A percentile compares a stretch with the other conserved stretches of the same genome.
Conservation (phyloP, 2,797 vertebrate species). For the Artibeus jamaicensis region DNA sequence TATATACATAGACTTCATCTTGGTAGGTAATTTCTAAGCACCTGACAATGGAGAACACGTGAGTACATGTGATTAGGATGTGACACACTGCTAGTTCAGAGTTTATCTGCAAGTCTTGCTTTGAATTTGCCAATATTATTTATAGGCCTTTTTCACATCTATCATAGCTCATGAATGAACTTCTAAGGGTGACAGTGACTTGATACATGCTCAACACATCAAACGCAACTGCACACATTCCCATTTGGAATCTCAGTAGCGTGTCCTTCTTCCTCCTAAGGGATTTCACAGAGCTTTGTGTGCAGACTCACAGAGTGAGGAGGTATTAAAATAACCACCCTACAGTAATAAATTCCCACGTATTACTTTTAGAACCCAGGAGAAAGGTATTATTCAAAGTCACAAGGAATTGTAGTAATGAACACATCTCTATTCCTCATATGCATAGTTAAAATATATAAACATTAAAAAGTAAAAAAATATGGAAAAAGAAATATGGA, state of each 20-base stretch:
- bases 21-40: neutral
- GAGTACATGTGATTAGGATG: neutral
- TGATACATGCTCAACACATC: constrained; percentile 39
- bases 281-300: neutral
- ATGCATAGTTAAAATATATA: neutral
- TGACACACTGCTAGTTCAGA: neutral
- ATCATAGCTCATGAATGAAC: neutral
- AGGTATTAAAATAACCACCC: neutral
- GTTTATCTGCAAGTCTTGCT: neutral
- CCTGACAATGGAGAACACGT: neutral
- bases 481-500: neutral
- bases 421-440: neutral
- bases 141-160: neutral
- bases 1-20: neutral
- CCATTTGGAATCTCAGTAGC: neutral
- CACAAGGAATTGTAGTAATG: neutral
- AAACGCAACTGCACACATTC: neutral
- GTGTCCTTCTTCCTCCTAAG: neutral
- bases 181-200: constrained; percentile 3
- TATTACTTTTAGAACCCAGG: neutral
- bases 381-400: neutral
- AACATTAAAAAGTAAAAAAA: neutral
- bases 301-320: neutral
- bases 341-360: neutral
- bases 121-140: constrained; percentile 11